Evolutionary conservation across 1,140 invertebrate species (phyloP), one percentile per base, ranked within the genome.

Genomic region (Hylaeus anthracinus): DNA sequence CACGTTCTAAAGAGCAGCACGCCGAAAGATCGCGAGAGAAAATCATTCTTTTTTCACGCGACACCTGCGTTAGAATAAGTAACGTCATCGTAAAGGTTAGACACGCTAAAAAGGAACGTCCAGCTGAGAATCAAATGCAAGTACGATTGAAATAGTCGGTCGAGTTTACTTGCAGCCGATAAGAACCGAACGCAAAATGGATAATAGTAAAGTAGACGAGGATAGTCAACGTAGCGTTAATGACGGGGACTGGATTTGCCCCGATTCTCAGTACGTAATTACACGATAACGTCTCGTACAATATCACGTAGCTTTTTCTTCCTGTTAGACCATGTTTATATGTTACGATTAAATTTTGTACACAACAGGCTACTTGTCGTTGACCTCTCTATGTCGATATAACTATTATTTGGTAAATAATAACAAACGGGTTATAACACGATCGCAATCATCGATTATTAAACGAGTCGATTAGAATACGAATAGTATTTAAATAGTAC

Each of bases 231-330:
- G 91, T 58, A 86, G 81, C 56, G 69, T 90, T 82, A 93, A 93
- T 75, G 93, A 93, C 70, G 92, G 93, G 41, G 93, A 94, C 82
- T 94, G 93, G 93, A 89, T 93, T 73, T 93, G 93, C 77, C 90
- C 88, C 48, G 93, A 94, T 83, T 89, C 92, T 48, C 92, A 93
- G 93, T 94, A 85, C 53, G 92, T 92, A 88, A 67, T 74, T 67
- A 60, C 9, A 6, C 10, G 45, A 0, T n/a, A 26, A 73, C 26
- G 15, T 70, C 15, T 45, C 55, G 12, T 5, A 67, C 12, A 12
- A 3, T 56, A 56, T 10, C 14, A 15, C 14, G 1, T 8, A 39
- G 5, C 1, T 37, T 69, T 14, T 43, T n/a, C 6, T 4, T 61
- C n/a, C 48, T 67, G 14, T 4, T 26, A 53, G 55, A 60, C 48